Evolutionary conservation across 37 sponge, comb jelly and placozoan genomes (phyloP).

Genomic region (Petrosia ficiformis): DNA sequence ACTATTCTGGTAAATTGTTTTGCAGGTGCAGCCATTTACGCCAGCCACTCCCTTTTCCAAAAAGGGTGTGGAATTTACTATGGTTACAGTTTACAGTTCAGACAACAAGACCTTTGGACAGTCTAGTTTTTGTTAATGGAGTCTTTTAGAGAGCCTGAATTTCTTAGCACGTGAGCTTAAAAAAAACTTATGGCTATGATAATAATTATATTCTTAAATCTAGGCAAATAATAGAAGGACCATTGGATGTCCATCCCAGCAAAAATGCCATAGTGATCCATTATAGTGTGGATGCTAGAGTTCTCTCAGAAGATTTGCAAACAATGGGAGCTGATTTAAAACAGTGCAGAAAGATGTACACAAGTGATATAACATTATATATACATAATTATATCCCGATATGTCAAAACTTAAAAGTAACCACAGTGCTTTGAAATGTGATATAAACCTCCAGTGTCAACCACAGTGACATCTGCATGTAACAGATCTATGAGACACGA

Average conservation of each 20-base stretch:
- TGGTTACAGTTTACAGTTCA: background rate
- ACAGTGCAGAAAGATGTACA: slow-evolving; percentile 78
- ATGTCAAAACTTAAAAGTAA: too few relatives aligned
- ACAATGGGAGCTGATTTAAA: slow-evolving; percentile 83
- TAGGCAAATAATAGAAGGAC: slow-evolving; percentile 67
- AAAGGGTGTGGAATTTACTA: background rate
- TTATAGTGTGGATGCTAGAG: slow-evolving; percentile 80
- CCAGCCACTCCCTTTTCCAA: background rate
- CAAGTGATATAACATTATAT: too few relatives aligned
- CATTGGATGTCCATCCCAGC: slow-evolving; percentile 90
- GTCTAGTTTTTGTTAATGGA: background rate
- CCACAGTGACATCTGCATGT: too few relatives aligned
- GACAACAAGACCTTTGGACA: background rate
- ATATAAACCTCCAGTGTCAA: too few relatives aligned
- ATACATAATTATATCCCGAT: too few relatives aligned
- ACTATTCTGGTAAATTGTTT: slow-evolving; percentile 9
- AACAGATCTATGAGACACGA: too few relatives aligned
- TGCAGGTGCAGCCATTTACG: too few relatives aligned
- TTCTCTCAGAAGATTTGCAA: slow-evolving; percentile 78
- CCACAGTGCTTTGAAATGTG: too few relatives aligned
- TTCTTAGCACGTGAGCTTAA: background rate
- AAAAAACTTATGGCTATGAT: background rate
- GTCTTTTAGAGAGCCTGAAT: background rate
- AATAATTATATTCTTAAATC: background rate
- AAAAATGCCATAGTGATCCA: slow-evolving; percentile 81